A percentile compares a stretch with the other conserved stretches of the same genome.
phyloP scores from a whole-genome alignment of 2,888 invertebrate species.

The Embidobia sp. region DNA sequence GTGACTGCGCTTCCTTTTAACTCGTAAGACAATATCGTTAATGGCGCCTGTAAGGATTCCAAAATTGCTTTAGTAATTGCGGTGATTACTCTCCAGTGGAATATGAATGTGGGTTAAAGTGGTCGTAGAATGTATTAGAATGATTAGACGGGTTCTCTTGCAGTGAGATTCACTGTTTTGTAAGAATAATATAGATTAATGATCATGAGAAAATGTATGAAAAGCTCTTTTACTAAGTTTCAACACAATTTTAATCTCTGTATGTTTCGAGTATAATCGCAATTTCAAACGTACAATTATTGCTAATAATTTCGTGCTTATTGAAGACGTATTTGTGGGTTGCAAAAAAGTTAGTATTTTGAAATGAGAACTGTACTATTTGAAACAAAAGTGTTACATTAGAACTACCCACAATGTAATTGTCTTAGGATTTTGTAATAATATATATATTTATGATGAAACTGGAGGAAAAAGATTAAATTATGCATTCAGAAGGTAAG shows the following conservation, averaged over 20 bases:
- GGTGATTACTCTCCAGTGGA: slow-evolving; percentile 56
- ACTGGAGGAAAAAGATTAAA: too few species aligned
- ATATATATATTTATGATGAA: too few species aligned
- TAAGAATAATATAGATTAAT: slow-evolving; percentile 38
- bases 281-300: too few species aligned
- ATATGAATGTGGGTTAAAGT: slow-evolving; percentile 61
- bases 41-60: slow-evolving; percentile 56
- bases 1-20: slow-evolving; percentile 41
- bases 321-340: too few species aligned
- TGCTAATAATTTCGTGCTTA: too few species aligned
- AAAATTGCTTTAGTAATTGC: slow-evolving; percentile 60
- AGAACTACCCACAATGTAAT: too few species aligned
- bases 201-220: slow-evolving; percentile 19
- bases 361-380: too few species aligned
- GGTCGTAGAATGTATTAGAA: slow-evolving; percentile 60
- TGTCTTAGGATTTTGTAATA: too few species aligned
- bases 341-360: too few species aligned
- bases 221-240: slow-evolving; percentile 28
- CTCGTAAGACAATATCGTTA: slow-evolving; percentile 60
- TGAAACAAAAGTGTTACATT: too few species aligned
- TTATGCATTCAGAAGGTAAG: too few species aligned
- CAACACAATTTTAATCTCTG: slow-evolving; percentile 3
- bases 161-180: slow-evolving; percentile 13
- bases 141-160: slow-evolving; percentile 41
- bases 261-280: not conserved